Base-by-base conservation (phyloP, 2,113 vertebrate genomes). In the Limanda limanda region DNA sequence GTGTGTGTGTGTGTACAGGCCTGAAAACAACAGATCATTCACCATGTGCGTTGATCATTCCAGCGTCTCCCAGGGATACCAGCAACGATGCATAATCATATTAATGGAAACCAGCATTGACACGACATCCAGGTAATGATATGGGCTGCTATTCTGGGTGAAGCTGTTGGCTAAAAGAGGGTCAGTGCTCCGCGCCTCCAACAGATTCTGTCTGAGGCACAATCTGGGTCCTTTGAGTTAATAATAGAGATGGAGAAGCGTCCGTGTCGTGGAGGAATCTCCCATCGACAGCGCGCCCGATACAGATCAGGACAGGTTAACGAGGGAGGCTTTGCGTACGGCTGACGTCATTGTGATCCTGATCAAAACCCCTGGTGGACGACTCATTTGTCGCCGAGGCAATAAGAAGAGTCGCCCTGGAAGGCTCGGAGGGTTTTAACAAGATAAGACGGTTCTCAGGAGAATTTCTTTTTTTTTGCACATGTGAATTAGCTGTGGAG, bases 31-130 rank as follows among this genome's bases (percentile, higher is more conserved):
- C 27, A 51, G n/a, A 37, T 62, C 11, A 71, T 59, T 74, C 71
- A 77, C 60, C 40, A 58, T 63, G 54, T 81, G 70, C 9, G 42
- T 56, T 55, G 64, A 69, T 78, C 58, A 55, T 72, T 71, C 73
- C 54, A 61, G 69, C 21, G 80, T 86, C 64, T 81, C 85, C 78
- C 72, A 59, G 61, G 81, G 78, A 78, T 45, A 85, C 82, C 6
- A 13, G 40, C 3, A 20, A 83, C 79, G 70, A 79, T 63, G 72
- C 55, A 61, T 84, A 78, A 78, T 85, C 23, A 79, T 58, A 79
- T 58, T 68, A 89, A 88, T 88, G 82, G 64, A 66, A 84, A 87
- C 71, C 71, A 47, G 64, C 58, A 61, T 57, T 42, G 63, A 65
- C 69, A 60, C 75, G 48, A 69, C 73, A 70, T 77, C 64, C 80